These are phyloP conservation scores for Ectemnius continuus DNA, from an alignment of 2,888 invertebrate species.

Conservation along the genomic window DNA sequence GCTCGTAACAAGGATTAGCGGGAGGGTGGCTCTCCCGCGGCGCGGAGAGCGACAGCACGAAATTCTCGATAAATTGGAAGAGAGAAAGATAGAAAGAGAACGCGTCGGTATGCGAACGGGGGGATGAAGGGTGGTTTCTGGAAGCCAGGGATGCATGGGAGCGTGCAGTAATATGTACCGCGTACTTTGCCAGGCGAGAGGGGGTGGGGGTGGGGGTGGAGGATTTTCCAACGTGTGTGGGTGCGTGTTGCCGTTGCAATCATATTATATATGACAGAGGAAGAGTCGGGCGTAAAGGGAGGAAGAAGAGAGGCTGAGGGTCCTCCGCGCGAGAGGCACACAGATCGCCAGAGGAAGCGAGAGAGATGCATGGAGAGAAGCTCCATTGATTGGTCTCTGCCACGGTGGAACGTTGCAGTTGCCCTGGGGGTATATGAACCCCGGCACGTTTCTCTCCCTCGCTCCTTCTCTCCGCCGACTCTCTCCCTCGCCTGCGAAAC, in stretches of 20 bases:
- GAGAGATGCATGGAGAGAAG: slow-evolving; percentile 62
- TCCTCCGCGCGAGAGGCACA: slow-evolving; percentile 23
- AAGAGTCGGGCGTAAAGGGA: slow-evolving; percentile 39
- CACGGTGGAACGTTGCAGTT: slow-evolving; percentile 70
- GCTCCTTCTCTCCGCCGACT: slow-evolving; percentile 41
- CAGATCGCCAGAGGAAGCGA: slow-evolving; percentile 35
- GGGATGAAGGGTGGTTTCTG: neutral
- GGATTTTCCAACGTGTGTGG: neutral
- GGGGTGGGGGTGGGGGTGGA: neutral
- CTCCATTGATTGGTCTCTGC: slow-evolving; percentile 75
- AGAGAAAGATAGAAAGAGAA: neutral
- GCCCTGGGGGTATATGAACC: slow-evolving; percentile 74
- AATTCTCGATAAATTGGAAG: slow-evolving; percentile 26
- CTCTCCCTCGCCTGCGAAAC: slow-evolving; percentile 47
- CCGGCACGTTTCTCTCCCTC: slow-evolving; percentile 56
- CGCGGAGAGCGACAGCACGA: neutral
- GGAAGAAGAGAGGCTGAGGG: slow-evolving; percentile 31
- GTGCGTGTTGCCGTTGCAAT: slow-evolving; percentile 33
- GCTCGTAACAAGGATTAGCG: slow-evolving; percentile 31
- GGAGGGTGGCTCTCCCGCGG: neutral
- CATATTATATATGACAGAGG: slow-evolving; percentile 43
- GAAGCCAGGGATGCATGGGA: neutral
- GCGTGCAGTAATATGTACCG: too few relatives aligned
- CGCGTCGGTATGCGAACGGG: neutral
- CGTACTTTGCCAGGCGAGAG: too few relatives aligned